Evolutionary conservation across 2,113 vertebrate genomes (phyloP).

Genomic region (Gavialis gangeticus): DNA sequence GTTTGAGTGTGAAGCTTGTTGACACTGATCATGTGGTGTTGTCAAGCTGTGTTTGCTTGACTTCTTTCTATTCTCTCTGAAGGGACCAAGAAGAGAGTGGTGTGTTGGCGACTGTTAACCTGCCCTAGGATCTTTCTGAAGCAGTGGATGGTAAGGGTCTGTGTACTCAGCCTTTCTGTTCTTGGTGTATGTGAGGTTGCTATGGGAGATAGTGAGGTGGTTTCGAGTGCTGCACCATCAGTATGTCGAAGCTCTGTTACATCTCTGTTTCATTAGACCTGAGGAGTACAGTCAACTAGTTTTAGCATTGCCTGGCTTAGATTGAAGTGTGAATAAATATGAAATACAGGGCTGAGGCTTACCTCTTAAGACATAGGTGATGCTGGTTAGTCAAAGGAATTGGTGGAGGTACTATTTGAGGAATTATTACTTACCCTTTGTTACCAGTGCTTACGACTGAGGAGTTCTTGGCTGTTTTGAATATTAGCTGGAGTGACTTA

Average conservation of each 20-base stretch:
- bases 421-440: background rate
- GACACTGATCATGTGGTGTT: rapidly evolving
- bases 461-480: too few relatives aligned
- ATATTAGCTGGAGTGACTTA: background rate
- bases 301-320: rapidly evolving
- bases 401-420: background rate
- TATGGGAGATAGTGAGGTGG: background rate
- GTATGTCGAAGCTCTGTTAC: background rate
- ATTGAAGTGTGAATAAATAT: rapidly evolving
- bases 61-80: background rate
- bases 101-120: rapidly evolving
- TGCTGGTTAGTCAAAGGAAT: background rate
- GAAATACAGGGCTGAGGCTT: background rate
- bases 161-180: background rate
- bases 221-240: background rate
- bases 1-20: background rate
- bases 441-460: background rate
- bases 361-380: background rate
- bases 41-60: background rate
- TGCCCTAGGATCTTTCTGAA: rapidly evolving
- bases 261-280: rapidly evolving
- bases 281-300: rapidly evolving
- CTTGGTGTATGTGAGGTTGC: rapidly evolving
- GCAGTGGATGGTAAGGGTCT: rapidly evolving
- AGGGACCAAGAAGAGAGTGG: background rate